These are phyloP conservation scores for Ardeotis arabs DNA, from an alignment of 2,113 vertebrate species.

Conservation along the genomic window DNA sequence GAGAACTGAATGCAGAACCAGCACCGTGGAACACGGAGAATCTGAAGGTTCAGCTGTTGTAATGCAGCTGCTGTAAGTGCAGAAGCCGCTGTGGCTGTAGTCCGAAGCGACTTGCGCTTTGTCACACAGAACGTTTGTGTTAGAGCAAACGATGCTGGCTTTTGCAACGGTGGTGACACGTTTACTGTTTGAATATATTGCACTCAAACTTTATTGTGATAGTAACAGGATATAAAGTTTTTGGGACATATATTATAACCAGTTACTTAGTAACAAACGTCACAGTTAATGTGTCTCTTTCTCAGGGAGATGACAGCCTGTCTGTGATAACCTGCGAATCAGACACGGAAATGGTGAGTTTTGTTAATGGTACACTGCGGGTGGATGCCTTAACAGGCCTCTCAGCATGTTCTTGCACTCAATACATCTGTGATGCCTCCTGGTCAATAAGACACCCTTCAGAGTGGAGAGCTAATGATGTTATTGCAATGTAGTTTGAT, in stretches of 20 bases:
- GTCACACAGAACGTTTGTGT: accelerated
- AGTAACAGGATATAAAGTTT: not conserved
- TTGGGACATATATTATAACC: not conserved
- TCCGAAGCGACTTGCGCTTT: not conserved
- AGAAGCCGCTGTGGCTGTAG: accelerated
- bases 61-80: not conserved
- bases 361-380: accelerated
- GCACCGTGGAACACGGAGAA: not conserved
- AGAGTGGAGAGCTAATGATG: not conserved
- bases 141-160: not conserved
- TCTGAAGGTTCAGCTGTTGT: not conserved
- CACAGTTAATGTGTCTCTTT: not conserved
- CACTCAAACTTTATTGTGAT: not conserved
- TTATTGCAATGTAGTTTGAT: not conserved
- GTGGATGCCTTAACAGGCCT: not conserved
- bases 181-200: not conserved
- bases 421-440: not conserved
- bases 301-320: conserved; percentile 81
- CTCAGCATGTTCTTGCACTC: not conserved
- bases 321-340: conserved; percentile 79
- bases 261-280: not conserved
- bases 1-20: not conserved
- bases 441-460: not conserved
- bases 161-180: not conserved
- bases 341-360: conserved; percentile 79